Conservation (phyloP, 2,113 vertebrate species). For the Labrus mixtus region DNA sequence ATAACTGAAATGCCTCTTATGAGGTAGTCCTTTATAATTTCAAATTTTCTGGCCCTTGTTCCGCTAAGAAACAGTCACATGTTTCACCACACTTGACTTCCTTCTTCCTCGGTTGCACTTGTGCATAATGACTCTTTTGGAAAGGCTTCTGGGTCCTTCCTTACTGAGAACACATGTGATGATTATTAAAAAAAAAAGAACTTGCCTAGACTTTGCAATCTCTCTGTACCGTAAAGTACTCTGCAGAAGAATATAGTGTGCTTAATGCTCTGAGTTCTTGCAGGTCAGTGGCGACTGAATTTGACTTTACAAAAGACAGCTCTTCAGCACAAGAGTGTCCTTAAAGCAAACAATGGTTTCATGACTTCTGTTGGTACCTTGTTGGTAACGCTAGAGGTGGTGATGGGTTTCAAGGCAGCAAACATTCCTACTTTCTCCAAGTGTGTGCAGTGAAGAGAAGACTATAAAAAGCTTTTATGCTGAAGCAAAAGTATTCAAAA, state of each 20-base stretch:
- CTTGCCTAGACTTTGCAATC: not conserved
- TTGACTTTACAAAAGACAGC: not conserved
- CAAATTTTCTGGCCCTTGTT: constrained; percentile 1
- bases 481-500: constrained; percentile 54
- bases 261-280: not conserved
- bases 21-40: constrained; percentile 22
- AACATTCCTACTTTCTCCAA: constrained; percentile 39
- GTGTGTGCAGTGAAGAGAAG: constrained; percentile 7
- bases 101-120: constrained; percentile 53
- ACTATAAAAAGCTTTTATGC: constrained; percentile 56
- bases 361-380: not conserved
- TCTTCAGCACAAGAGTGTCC: not conserved
- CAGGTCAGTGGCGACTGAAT: not conserved
- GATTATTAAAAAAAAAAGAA: constrained; percentile 28
- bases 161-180: constrained; percentile 35
- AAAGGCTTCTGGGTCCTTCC: not conserved
- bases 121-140: constrained; percentile 18
- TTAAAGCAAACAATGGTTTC: not conserved
- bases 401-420: constrained; percentile 29
- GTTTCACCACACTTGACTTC: constrained; percentile 67
- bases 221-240: not conserved
- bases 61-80: constrained; percentile 66
- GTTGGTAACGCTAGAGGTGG: not conserved
- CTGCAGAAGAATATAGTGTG: not conserved
- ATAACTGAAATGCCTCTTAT: constrained; percentile 2